Base-by-base conservation (phyloP, 1,140 invertebrate species). In the Hycleus cichorii region DNA sequence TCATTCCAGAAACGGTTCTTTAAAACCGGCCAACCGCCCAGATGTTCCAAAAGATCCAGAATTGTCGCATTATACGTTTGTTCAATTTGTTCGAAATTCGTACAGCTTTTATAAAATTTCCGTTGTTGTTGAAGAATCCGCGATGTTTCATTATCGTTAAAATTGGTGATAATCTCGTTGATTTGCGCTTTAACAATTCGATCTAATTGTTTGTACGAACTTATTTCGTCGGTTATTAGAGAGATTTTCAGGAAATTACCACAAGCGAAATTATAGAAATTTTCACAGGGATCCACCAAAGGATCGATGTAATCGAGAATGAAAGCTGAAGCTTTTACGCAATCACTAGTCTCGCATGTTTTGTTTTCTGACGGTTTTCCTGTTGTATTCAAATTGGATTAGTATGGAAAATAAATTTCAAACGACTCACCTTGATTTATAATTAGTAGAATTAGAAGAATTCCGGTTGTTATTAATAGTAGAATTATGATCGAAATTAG, bases 21-120 rank as follows among this genome's bases (percentile, higher is more conserved):
- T 0, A 95, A 73, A 9, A 93, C 83, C 0, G 93, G 93, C 91
- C 91, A 95, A 4, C 91, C 91, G 3, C 60, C 65, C n/a, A 95
- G 73, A 11, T 80, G 74, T 18, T 81, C 76, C 39, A 94, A 68
- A 60, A 90, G 83, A 0, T 82, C 76, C 4, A 81, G 65, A 9
- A 93, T 73, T 0, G 88, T 88, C 6, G 78, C 67, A 3, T 89
- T 70, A 1, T 88, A 88, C 24, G 82, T 72, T 2, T 80, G 72
- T 67, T 91, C 88, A 60, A 92, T 90, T 0, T 78, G 72, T 60
- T 78, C 87, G 87, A 67, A 84, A 66, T 92, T 89, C 84, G 91
- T 90, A 71, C 90, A 93, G 9, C 84, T 80, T 65, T 82, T 82
- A 73, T 88, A 92, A n/a, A 91, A 75, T n/a, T 83, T 81, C 68